These are phyloP conservation scores for Xiphophorus couchianus DNA, from an alignment of 2,113 vertebrate genomes.

Conservation along the genomic window DNA sequence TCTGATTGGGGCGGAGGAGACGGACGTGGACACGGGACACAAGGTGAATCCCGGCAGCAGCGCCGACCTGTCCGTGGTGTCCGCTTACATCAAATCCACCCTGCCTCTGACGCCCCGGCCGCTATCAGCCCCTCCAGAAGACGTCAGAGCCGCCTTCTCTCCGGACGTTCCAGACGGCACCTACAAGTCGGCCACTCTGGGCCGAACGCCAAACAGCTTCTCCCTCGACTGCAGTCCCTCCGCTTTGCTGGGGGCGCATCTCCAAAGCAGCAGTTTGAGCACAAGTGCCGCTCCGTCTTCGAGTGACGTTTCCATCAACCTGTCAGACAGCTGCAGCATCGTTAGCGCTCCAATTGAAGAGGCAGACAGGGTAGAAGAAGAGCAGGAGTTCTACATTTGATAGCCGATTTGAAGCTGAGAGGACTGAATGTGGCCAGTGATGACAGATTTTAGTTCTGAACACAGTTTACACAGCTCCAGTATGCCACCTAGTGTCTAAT, in stretches of 20 bases:
- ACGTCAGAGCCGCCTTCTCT: constrained; percentile 29
- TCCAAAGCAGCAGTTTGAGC: constrained; percentile 16
- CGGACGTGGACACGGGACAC: constrained; percentile 91
- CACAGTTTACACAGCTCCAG: constrained; percentile 1
- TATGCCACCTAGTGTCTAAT: constrained; percentile 46
- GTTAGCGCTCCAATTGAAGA: constrained; percentile 9
- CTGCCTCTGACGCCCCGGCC: constrained; percentile 60
- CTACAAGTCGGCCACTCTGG: constrained; percentile 41
- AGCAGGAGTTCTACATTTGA: constrained; percentile 89
- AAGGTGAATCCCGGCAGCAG: constrained; percentile 76
- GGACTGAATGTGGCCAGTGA: not conserved
- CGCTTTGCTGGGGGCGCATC: constrained; percentile 7
- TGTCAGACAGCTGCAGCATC: constrained; percentile 60
- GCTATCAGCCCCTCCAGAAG: constrained; percentile 57
- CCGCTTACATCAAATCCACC: constrained; percentile 82
- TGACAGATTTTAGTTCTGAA: not conserved
- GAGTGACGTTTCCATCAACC: constrained; percentile 54
- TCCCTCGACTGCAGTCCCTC: constrained; percentile 16
- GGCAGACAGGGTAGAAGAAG: constrained; percentile 27
- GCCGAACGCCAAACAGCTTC: constrained; percentile 50
- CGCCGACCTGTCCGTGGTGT: constrained; percentile 89
- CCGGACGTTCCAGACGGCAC: constrained; percentile 11
- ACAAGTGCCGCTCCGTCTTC: constrained; percentile 36
- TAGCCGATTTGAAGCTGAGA: not conserved
- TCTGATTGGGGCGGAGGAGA: constrained; percentile 88